These are phyloP conservation scores for Falcaria lacertinaria DNA, from an alignment of 2,888 invertebrate genomes.

Conservation along the genomic window DNA sequence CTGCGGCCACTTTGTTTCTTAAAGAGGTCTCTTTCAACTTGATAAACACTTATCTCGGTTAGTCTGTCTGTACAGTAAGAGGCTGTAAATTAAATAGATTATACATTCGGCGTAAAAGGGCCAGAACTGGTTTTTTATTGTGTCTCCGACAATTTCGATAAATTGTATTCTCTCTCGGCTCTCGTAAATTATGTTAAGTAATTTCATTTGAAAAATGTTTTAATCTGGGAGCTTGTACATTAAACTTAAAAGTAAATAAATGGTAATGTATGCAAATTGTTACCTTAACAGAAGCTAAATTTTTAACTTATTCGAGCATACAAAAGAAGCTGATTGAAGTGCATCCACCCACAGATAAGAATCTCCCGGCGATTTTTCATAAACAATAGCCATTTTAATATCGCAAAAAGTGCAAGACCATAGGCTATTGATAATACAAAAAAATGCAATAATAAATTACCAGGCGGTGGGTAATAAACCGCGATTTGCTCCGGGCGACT, in stretches of 20 bases:
- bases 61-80: constrained; percentile 30
- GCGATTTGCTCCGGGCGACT: constrained; percentile 77
- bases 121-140: constrained; percentile 33
- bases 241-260: background rate
- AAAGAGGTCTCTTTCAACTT: constrained; percentile 40
- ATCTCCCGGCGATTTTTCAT: constrained; percentile 72
- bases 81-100: constrained; percentile 51
- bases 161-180: constrained; percentile 25
- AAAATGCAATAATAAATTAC: constrained; percentile 78
- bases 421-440: constrained; percentile 78
- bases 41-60: constrained; percentile 50
- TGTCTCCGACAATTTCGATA: constrained; percentile 20
- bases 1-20: constrained; percentile 41
- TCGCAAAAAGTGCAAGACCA: constrained; percentile 65
- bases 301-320: constrained; percentile 24
- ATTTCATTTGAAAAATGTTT: background rate
- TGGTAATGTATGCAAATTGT: background rate
- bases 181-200: constrained; percentile 7
- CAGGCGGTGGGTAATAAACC: constrained; percentile 72
- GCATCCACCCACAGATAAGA: constrained; percentile 49
- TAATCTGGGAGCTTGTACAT: background rate
- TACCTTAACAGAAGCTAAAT: background rate
- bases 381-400: constrained; percentile 79
- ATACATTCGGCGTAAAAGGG: constrained; percentile 30
- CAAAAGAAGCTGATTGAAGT: constrained; percentile 44